phyloP scores from a whole-genome alignment of 30 jellyfish, hydroid and myxozoan genomes.

The Hydractinia symbiolongicarpus region DNA sequence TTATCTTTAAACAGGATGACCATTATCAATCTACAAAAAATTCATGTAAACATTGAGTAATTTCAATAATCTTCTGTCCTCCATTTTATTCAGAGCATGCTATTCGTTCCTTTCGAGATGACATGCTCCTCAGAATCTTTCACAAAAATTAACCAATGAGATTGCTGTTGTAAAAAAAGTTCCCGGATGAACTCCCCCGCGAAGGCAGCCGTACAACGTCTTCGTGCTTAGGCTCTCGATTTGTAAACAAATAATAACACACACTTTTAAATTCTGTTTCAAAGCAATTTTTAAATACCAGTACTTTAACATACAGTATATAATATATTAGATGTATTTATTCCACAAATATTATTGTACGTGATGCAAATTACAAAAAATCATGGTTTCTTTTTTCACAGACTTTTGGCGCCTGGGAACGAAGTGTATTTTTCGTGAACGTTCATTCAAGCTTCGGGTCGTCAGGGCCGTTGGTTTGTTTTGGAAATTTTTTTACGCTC shows the following conservation, averaged over 20 bases:
- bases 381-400: too few species aligned
- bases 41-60: constrained; percentile 15
- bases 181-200: constrained; percentile 45
- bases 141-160: constrained; percentile 13
- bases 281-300: too few species aligned
- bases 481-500: too few species aligned
- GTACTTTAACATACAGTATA: too few species aligned
- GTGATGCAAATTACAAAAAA: too few species aligned
- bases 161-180: constrained; percentile 13
- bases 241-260: background rate
- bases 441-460: too few species aligned
- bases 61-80: constrained; percentile 23
- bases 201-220: constrained; percentile 6
- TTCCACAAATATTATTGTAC: too few species aligned
- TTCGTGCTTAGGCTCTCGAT: constrained; percentile 9
- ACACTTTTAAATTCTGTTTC: too few species aligned
- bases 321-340: too few species aligned
- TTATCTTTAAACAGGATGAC: constrained; percentile 1
- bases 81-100: constrained; percentile 28
- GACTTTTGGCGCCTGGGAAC: too few species aligned
- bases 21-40: background rate
- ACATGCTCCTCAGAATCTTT: constrained; percentile 39
- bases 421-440: too few species aligned
- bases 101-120: constrained; percentile 30
- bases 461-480: too few species aligned